Evolutionary conservation across 2,888 invertebrate genomes (phyloP), one percentile per base, ranked within the genome.

Genomic region (Drosophila demipolita): DNA sequence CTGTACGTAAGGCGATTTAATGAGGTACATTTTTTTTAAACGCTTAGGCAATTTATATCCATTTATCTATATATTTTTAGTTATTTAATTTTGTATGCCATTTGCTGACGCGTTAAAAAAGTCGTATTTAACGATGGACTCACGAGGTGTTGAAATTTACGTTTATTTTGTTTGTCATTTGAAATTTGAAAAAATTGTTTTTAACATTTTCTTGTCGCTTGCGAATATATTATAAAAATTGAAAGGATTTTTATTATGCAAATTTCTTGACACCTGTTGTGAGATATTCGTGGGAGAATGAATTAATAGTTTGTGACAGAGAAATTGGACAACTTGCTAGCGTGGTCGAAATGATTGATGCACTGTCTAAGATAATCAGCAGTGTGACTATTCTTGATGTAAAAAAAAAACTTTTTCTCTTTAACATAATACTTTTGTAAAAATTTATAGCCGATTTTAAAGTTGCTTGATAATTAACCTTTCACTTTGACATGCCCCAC

Each of bases 11-110:
- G 48, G 26, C 49, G 50, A 68, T 79, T 82, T 67, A 69, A 82
- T 80, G 66, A 65, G 70, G 58, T 38, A 15, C n/a, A 64, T 54
- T 42, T 63, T 50, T 75, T 77, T 82, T 82, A 82, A 74, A 66
- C 64, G 61, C 50, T 70, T 50, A 58, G 35, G 50, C 60, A 66
- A 62, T 62, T 52, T 66, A 54, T 42, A 32, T 50, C 35, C n/a
- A 1, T 36, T 17, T 26, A 12, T 38, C 26, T 49, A 11, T 29
- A 36, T 45, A 17, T 49, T 45, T 53, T 42, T 64, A 75, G 73
- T 50, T 66, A 68, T 74, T 59, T 67, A 42, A 49, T 68, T 48
- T 70, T 66, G 63, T 33, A 55, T 54, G 64, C 55, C 58, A 53
- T 57, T 49, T 71, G 73, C 58, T 69, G 89, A 78, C 69, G 72